Evolutionary conservation across 2,888 invertebrate genomes (phyloP).

Genomic region (Scaptomyza parva): DNA sequence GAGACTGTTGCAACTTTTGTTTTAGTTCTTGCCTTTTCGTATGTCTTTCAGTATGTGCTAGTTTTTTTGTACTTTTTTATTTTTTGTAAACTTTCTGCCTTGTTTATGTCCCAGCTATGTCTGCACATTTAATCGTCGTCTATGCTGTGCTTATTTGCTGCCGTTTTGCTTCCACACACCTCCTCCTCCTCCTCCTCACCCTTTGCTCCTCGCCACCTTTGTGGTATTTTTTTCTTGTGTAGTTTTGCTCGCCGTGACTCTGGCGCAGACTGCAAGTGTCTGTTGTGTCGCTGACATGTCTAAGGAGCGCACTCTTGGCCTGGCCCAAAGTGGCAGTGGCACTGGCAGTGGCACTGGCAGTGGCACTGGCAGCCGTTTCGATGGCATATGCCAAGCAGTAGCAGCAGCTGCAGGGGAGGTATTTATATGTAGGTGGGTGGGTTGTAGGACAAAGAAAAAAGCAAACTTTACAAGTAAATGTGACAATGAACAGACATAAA

Average conservation of each 20-base stretch:
- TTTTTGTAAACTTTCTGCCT: conserved; percentile 70
- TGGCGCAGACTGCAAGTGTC: conserved; percentile 64
- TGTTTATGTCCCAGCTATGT: conserved; percentile 67
- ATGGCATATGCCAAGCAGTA: conserved; percentile 20
- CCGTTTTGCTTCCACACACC: conserved; percentile 47
- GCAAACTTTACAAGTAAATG: conserved; percentile 75
- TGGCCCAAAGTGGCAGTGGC: conserved; percentile 62
- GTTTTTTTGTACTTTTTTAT: conserved; percentile 25
- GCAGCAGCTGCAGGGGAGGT: conserved; percentile 3
- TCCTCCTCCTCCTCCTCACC: too few species aligned
- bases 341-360: conserved; percentile 37
- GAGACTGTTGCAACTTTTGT: conserved; percentile 56
- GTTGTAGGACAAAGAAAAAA: conserved; percentile 15
- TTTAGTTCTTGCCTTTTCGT: conserved; percentile 55
- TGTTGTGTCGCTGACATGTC: conserved; percentile 72
- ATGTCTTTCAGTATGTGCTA: conserved; percentile 51
- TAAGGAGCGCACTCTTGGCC: conserved; percentile 62
- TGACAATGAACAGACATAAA: conserved; percentile 79
- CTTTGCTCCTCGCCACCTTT: conserved; percentile 47
- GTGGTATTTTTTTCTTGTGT: not conserved
- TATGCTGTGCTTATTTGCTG: conserved; percentile 64
- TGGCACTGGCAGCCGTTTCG: conserved; percentile 30
- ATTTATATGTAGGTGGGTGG: not conserved
- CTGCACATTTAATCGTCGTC: conserved; percentile 75
- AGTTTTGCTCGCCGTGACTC: conserved; percentile 18